Conservation (phyloP, 2,113 vertebrate genomes). For the Aphyosemion australe region DNA sequence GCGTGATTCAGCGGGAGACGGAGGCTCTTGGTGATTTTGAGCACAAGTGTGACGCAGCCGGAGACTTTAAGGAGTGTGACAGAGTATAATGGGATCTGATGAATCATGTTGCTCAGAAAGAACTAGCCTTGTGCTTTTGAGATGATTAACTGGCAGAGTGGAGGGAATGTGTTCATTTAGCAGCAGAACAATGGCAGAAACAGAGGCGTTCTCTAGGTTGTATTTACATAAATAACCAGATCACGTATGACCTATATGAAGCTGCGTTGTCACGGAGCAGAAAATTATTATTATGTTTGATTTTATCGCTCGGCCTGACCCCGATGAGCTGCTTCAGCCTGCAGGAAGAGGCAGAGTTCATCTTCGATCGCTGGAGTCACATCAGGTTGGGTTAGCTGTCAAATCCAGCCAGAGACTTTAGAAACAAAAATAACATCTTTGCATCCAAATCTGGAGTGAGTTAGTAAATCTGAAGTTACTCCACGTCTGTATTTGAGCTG, state of each 20-base stretch:
- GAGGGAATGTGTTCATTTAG: constrained; percentile 18
- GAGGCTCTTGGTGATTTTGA: background rate
- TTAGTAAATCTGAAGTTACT: no score
- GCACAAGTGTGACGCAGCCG: background rate
- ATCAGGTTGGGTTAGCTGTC: background rate
- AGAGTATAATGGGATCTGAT: constrained; percentile 36
- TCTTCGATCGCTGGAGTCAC: background rate
- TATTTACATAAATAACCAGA: no score
- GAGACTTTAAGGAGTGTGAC: constrained; percentile 30
- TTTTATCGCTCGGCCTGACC: background rate
- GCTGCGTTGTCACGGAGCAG: background rate
- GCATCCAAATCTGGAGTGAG: background rate
- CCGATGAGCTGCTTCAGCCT: background rate
- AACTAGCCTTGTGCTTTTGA: constrained; percentile 10
- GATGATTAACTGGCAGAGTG: constrained; percentile 26
- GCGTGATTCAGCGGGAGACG: background rate
- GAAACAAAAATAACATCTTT: no score
- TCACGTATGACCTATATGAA: no score
- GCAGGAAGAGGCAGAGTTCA: background rate
- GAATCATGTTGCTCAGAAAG: constrained; percentile 26
- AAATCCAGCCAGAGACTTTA: background rate
- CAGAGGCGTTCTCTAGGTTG: background rate
- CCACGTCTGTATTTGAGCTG: no score
- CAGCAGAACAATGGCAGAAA: constrained; percentile 4
- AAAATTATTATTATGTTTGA: background rate